Evolutionary conservation across 2,797 vertebrate species (phyloP).

Genomic region (Artibeus jamaicensis): DNA sequence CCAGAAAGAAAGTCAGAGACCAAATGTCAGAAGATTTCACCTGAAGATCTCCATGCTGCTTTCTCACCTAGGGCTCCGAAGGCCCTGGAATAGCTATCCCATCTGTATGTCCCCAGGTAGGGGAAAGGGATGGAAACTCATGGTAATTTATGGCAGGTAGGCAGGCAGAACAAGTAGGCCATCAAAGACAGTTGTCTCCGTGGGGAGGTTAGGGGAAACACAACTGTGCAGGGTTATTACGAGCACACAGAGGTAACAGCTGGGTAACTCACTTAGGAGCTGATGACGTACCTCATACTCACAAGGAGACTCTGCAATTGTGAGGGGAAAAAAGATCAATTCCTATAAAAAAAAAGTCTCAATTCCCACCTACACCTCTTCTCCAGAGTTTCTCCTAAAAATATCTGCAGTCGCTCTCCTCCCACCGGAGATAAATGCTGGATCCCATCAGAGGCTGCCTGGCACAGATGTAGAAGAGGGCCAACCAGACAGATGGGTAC

Average conservation of each 20-base stretch:
- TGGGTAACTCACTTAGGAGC: not conserved
- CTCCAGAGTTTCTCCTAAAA: not conserved
- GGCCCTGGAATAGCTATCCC: rapidly evolving
- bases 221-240: rapidly evolving
- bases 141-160: no score
- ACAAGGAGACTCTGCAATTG: not conserved
- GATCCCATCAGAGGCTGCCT: not conserved
- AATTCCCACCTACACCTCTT: not conserved
- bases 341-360: not conserved
- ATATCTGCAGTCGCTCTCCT: not conserved
- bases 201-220: not conserved
- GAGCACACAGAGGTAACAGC: not conserved
- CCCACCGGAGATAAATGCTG: not conserved
- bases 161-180: no score
- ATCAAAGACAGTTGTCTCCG: not conserved
- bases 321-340: not conserved
- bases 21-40: not conserved
- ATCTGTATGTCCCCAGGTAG: rapidly evolving
- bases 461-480: not conserved
- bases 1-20: not conserved
- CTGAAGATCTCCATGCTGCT: not conserved
- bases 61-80: not conserved
- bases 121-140: not conserved
- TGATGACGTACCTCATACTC: not conserved
- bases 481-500: rapidly evolving